Evolutionary conservation across 37 sponge, comb jelly and placozoan genomes (phyloP), one percentile per base, ranked within the genome.

Genomic region (Cladorhizidae sp.): DNA sequence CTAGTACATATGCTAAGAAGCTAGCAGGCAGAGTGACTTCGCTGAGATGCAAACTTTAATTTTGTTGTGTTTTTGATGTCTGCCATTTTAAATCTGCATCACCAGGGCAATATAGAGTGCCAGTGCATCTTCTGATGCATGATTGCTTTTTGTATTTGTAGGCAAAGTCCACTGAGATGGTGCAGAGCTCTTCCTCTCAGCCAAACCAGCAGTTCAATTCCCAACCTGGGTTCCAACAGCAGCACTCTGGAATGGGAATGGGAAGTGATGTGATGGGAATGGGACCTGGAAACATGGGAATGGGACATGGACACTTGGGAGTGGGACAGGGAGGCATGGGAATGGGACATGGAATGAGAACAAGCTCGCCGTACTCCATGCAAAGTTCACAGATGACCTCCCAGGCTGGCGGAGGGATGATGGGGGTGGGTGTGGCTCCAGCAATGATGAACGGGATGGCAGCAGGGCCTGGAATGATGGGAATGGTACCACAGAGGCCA

Each of bases 201-300:
- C 38, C 32, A 18, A 25, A 41, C 23, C 61, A 67, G 28, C 82
- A 74, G 40, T 76, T 51, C 55, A 32, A 74, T 43, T 40, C 58
- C 35, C 70, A 76, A 76, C 14, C 54, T 65, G 36, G 36, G 32
- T 65, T 5, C n/a, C 39, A 32, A 17, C 83, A 82, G 73, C 83
- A 72, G 2, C 74, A 74, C 8, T 28, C 74, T 74, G 74, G 74
- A 74, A 74, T 74, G 74, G 56, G 54, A 17, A 72, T 42, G 31
- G 49, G 31, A 43, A n/a, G n/a, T n/a, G n/a, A n/a, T n/a, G n/a
- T n/a, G n/a, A 79, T 79, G 79, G 40, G 40, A 40, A 62, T 8
- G 31, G 70, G 73, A 40, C 32, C 29, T 20, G 17, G 5, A 1
- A 40, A 32, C 41, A 79, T 79, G 79, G 40, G 40, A 40, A 62